Percentiles rank a stretch among this genome's conserved stretches.
These are phyloP conservation scores for Aphrocallistes beatrix DNA, from an alignment of 37 sponge, comb jelly and placozoan species.

Conservation along the genomic window DNA sequence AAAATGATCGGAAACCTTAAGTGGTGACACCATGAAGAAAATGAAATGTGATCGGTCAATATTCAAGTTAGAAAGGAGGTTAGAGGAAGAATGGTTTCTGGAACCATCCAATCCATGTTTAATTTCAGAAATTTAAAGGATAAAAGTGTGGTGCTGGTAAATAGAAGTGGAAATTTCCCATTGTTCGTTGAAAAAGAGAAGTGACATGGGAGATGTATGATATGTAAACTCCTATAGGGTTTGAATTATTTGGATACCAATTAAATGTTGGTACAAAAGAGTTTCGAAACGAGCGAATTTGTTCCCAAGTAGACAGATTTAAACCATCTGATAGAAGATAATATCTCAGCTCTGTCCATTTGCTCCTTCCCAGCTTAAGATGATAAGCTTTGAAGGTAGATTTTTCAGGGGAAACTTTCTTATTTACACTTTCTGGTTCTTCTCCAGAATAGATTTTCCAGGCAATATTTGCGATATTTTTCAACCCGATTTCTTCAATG, in stretches of 20 bases:
- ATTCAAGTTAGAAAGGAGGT: background rate
- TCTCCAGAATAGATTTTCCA: background rate
- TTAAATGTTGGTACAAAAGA: background rate
- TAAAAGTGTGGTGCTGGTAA: conserved; percentile 10
- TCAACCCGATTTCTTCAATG: background rate
- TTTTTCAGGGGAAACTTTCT: background rate
- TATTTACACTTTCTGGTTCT: background rate
- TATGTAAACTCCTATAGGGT: background rate
- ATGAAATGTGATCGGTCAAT: conserved; percentile 1
- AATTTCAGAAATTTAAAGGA: background rate
- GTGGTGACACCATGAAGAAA: background rate
- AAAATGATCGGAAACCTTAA: background rate
- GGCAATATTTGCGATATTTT: background rate
- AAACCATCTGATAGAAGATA: background rate
- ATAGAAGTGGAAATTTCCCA: background rate
- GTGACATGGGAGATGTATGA: background rate
- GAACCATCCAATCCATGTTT: background rate
- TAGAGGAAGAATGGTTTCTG: background rate
- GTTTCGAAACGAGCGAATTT: background rate
- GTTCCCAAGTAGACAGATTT: background rate
- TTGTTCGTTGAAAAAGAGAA: background rate
- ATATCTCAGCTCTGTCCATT: conserved; percentile 4
- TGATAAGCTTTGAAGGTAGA: conserved; percentile 6
- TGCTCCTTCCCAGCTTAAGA: background rate
- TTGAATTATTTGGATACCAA: conserved; percentile 5